A percentile compares a stretch with the other conserved stretches of the same genome.
Evolutionary conservation across 2,888 invertebrate genomes (phyloP).

Genomic region (Orgyia antiqua): DNA sequence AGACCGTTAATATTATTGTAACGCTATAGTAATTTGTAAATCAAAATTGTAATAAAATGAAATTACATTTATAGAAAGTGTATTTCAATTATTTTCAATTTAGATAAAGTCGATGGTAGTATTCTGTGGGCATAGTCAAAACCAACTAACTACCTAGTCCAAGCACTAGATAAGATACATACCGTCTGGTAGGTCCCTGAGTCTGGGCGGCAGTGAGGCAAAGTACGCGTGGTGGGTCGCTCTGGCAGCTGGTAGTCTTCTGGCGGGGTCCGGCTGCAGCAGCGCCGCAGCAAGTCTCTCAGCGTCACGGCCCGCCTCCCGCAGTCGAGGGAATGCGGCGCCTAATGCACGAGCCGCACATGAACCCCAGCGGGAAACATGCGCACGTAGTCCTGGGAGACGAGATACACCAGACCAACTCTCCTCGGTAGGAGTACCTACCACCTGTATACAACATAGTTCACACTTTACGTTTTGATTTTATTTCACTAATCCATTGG

Average conservation of each 20-base stretch:
- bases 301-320: constrained; percentile 91
- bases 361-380: constrained; percentile 78
- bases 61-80: too few relatives aligned
- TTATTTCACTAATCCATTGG: too few relatives aligned
- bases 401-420: constrained; percentile 95
- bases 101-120: too few relatives aligned
- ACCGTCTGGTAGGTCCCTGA: constrained; percentile 96
- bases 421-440: constrained; percentile 96
- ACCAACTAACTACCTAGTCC: too few relatives aligned
- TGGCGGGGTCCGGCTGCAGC: constrained; percentile 90
- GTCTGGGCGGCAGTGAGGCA: constrained; percentile 90
- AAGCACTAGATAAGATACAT: too few relatives aligned
- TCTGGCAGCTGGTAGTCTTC: constrained; percentile 90
- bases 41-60: too few relatives aligned
- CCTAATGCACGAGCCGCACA: constrained; percentile 88
- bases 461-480: too few relatives aligned
- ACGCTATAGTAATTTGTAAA: too few relatives aligned
- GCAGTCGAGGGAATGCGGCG: constrained; percentile 91
- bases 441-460: constrained; percentile 79
- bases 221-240: constrained; percentile 96
- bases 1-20: too few relatives aligned
- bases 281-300: constrained; percentile 92
- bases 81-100: too few relatives aligned
- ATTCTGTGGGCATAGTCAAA: too few relatives aligned
- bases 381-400: constrained; percentile 90